Evolutionary conservation across 1,140 invertebrate species (phyloP), one percentile per base, ranked within the genome.

Genomic region (Rhizoglyphus robini): DNA sequence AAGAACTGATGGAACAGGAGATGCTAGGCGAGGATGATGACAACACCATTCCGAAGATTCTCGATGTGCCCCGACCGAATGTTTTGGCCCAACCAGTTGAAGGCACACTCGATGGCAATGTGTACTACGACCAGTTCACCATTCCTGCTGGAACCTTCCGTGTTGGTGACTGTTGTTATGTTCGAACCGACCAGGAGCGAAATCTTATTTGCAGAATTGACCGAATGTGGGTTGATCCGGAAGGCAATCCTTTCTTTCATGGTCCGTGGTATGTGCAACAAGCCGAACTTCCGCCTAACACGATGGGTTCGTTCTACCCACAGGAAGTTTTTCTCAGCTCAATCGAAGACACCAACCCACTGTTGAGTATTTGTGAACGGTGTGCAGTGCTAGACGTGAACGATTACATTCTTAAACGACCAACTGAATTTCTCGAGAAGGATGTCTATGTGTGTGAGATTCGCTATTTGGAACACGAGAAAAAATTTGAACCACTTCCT

Each of bases 371-470:
- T 69, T 85, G 91, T 67, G 90, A 89, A 18, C 88, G 88, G 69
- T 98, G 95, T 76, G 81, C 84, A 13, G 90, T 98, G 0, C 78
- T 97, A 2, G 88, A 95, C 74, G 86, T 88, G 70, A 84, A 87
- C 68, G 91, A 97, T 72, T 98, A 93, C 73, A 85, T 88, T 54
- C 88, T 85, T 73, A 86, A 84, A 78, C 86, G 96, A 18, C 86
- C 87, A 29, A 98, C 94, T 0, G 94, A 98, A 81, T 87, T 96
- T 68, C 77, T 85, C 1, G 96, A 99, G 76, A 81, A 82, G 61
- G 92, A 98, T 77, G 82, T 97, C 4, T 98, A 84, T 74, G 84
- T 99, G 23, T 96, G 92, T 75, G 92, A 96, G 76, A 90, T 86
- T 0, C 81, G 89, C 61, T 97, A 96, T 73, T 88, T 94, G 72